phyloP scores from a whole-genome alignment of 2,113 vertebrate genomes.

The Loxodonta africana region DNA sequence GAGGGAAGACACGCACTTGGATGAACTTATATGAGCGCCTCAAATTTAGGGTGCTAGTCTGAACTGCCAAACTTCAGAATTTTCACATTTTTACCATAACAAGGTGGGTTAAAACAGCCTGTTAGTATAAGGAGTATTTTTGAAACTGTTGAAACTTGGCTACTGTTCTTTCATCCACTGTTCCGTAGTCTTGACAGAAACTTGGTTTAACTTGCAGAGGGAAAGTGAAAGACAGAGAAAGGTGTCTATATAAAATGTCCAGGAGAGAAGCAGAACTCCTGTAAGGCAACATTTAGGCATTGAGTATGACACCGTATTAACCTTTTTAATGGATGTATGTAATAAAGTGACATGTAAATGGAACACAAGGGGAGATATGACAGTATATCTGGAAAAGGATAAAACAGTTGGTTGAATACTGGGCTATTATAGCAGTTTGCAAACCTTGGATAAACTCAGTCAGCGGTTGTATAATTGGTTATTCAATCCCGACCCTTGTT shows the following conservation, averaged over 20 bases:
- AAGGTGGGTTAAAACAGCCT: conserved; percentile 71
- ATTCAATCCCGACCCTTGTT: conserved; percentile 97
- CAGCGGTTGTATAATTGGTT: conserved; percentile 97
- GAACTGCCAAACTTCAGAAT: conserved; percentile 58
- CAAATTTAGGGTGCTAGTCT: conserved; percentile 55
- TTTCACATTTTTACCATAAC: conserved; percentile 70
- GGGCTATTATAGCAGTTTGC: conserved; percentile 95
- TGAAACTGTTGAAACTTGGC: conserved; percentile 84
- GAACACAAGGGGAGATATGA: conserved; percentile 91
- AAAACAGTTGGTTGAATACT: conserved; percentile 93
- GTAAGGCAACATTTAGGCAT: conserved; percentile 89
- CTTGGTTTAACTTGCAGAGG: conserved; percentile 84
- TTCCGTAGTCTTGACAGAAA: conserved; percentile 85
- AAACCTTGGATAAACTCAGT: conserved; percentile 96
- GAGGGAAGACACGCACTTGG: neutral
- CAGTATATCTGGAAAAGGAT: conserved; percentile 92
- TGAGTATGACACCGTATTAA: conserved; percentile 90
- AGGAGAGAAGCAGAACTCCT: conserved; percentile 79
- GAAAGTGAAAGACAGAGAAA: conserved; percentile 82
- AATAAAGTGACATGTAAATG: conserved; percentile 93
- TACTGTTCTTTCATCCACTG: conserved; percentile 81
- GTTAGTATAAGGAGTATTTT: conserved; percentile 80
- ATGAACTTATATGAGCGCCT: conserved; percentile 27
- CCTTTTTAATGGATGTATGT: conserved; percentile 91
- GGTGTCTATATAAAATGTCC: conserved; percentile 77